phyloP scores from a whole-genome alignment of 2,113 vertebrate species.

The Siniperca chuatsi region DNA sequence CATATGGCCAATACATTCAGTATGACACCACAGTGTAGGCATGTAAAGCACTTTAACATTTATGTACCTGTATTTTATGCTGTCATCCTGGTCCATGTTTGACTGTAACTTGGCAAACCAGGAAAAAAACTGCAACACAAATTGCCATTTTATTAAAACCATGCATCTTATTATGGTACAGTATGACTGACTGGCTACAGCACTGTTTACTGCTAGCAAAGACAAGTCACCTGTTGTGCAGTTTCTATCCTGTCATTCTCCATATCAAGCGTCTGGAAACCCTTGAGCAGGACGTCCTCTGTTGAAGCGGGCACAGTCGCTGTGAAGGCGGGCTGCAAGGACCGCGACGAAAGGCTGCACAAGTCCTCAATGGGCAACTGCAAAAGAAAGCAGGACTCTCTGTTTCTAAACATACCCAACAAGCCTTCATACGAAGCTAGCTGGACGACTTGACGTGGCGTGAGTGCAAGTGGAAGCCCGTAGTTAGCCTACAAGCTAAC shows the following conservation, averaged over 20 bases:
- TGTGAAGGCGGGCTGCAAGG: constrained; percentile 82
- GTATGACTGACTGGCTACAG: not conserved
- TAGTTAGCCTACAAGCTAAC: not conserved
- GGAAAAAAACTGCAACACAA: constrained; percentile 92
- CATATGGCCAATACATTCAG: not conserved
- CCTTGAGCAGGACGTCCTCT: constrained; percentile 91
- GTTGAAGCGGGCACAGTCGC: constrained; percentile 90
- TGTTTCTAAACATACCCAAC: not conserved
- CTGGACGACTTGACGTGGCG: constrained; percentile 17
- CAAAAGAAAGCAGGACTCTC: constrained; percentile 42
- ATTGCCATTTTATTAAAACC: not conserved
- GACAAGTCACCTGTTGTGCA: constrained; percentile 90
- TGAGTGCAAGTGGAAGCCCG: not conserved
- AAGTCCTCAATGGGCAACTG: constrained; percentile 97
- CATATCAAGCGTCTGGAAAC: constrained; percentile 90
- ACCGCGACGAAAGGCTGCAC: constrained; percentile 90
- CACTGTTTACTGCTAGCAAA: not conserved
- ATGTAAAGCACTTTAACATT: not conserved
- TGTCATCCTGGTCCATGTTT: constrained; percentile 96
- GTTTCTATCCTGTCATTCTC: constrained; percentile 93
- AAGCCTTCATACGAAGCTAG: constrained; percentile 15
- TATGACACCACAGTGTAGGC: not conserved
- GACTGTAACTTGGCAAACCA: constrained; percentile 96
- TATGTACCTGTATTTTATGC: constrained; percentile 90
- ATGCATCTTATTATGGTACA: not conserved